Evolutionary conservation across 2,113 vertebrate genomes (phyloP).

Genomic region (Noturus placidus): DNA sequence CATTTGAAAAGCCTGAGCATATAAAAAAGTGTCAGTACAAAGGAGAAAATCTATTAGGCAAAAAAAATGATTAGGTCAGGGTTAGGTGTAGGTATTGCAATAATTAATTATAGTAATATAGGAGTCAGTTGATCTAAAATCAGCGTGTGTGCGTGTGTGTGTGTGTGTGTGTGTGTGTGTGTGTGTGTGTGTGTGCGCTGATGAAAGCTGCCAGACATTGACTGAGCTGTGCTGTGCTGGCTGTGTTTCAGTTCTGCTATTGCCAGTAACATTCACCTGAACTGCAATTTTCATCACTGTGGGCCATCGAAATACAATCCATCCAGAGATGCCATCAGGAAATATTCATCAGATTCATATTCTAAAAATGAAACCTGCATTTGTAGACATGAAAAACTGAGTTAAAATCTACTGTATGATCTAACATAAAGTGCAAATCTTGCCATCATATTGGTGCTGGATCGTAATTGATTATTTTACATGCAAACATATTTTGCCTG

Average conservation of each 20-base stretch:
- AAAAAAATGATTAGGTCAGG: too few species aligned
- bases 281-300: not conserved
- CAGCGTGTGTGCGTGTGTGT: not conserved
- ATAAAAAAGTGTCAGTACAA: too few species aligned
- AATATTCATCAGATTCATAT: not conserved
- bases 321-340: not conserved
- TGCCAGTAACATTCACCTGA: not conserved
- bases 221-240: not conserved
- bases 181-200: not conserved
- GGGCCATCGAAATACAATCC: not conserved
- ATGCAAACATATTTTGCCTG: not conserved
- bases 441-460: not conserved
- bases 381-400: not conserved
- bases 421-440: not conserved
- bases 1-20: not conserved
- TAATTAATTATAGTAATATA: not conserved
- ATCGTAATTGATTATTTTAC: not conserved
- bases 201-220: not conserved
- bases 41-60: too few species aligned
- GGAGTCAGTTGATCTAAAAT: not conserved
- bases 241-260: not conserved
- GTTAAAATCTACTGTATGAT: not conserved
- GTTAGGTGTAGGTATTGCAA: not conserved
- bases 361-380: not conserved
- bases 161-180: not conserved